These are phyloP conservation scores for Caenorhabditis macrosperma DNA, from an alignment of 2,888 invertebrate species.

Conservation along the genomic window DNA sequence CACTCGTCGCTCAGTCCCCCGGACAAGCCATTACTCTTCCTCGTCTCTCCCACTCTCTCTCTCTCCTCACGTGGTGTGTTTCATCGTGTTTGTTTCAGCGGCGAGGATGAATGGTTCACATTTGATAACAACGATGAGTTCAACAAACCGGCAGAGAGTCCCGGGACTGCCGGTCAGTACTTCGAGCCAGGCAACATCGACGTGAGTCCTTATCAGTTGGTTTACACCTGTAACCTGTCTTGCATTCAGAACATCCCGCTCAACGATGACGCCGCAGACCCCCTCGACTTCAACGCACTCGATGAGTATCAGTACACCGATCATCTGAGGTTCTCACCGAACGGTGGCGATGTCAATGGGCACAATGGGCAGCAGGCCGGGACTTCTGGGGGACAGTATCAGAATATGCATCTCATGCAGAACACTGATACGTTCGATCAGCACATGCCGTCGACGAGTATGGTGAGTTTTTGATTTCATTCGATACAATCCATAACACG, in stretches of 20 bases:
- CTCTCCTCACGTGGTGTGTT: neutral
- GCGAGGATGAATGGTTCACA: conserved; percentile 55
- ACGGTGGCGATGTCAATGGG: neutral
- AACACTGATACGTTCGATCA: conserved; percentile 13
- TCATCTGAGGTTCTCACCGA: conserved; percentile 7
- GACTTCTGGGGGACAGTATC: conserved; percentile 29
- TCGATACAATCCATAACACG: neutral
- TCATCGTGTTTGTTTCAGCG: conserved; percentile 33
- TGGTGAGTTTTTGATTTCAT: conserved; percentile 32
- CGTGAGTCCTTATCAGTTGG: conserved; percentile 19
- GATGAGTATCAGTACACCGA: conserved; percentile 19
- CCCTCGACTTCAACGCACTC: conserved; percentile 26
- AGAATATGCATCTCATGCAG: conserved; percentile 51
- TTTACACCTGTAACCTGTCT: too few relatives aligned
- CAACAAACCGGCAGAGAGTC: conserved; percentile 37
- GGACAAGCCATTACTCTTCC: neutral
- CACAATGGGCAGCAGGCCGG: conserved; percentile 14
- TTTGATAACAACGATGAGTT: conserved; percentile 24
- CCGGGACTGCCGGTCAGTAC: conserved; percentile 12
- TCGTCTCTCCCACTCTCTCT: conserved; percentile 6
- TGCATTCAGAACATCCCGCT: conserved; percentile 52
- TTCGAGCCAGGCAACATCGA: conserved; percentile 36
- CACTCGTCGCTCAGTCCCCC: conserved; percentile 1
- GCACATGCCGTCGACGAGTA: conserved; percentile 33
- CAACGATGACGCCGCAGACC: conserved; percentile 31